These are phyloP conservation scores for Azorinus chamasolen DNA, from an alignment of 2,888 invertebrate species.

Conservation along the genomic window DNA sequence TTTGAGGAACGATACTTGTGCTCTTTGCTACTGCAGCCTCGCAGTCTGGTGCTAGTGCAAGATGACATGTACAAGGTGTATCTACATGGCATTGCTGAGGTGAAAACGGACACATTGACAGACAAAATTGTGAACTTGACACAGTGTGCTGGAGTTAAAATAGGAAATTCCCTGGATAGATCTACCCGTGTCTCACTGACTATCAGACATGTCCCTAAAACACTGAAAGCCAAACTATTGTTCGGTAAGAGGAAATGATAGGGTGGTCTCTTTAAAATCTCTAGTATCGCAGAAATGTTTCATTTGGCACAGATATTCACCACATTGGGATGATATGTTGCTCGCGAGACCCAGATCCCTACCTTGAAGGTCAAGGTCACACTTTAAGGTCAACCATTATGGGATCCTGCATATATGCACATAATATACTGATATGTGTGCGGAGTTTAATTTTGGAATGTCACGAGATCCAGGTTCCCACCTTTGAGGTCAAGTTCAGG, in stretches of 20 bases:
- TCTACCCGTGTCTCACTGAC: slow-evolving; percentile 95
- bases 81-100: slow-evolving; percentile 95
- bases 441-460: too few relatives aligned
- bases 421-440: too few relatives aligned
- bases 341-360: too few relatives aligned
- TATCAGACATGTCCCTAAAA: slow-evolving; percentile 96
- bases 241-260: slow-evolving; percentile 76
- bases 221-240: slow-evolving; percentile 81
- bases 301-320: too few relatives aligned
- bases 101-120: slow-evolving; percentile 89
- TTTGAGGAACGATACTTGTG: slow-evolving; percentile 87
- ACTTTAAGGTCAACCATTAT: too few relatives aligned
- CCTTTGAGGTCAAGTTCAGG: too few relatives aligned
- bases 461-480: too few relatives aligned
- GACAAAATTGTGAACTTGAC: slow-evolving; percentile 87
- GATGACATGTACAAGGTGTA: slow-evolving; percentile 93
- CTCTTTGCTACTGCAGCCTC: slow-evolving; percentile 93
- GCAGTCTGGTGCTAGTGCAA: slow-evolving; percentile 95
- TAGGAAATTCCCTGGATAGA: slow-evolving; percentile 89
- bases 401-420: too few relatives aligned
- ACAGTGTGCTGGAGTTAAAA: slow-evolving; percentile 89
- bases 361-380: too few relatives aligned
- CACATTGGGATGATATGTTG: too few relatives aligned
- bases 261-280: too few relatives aligned
- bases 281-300: too few relatives aligned